Conservation (phyloP, 1,140 invertebrate species). For the Trichonephila inaurata region DNA sequence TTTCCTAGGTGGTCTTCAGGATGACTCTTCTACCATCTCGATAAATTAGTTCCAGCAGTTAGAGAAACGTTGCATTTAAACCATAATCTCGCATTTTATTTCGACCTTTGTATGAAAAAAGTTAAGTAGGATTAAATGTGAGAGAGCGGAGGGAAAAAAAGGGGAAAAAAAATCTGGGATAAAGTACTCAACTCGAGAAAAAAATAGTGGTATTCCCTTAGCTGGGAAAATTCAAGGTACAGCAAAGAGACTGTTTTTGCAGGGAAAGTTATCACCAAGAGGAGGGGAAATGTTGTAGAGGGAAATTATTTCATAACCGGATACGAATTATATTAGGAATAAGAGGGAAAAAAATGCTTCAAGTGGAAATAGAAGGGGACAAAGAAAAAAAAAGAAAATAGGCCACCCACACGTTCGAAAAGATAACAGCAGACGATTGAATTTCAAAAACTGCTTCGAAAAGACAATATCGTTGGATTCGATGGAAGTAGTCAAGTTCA, state of each 20-base stretch:
- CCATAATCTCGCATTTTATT: neutral
- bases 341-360: neutral
- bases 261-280: neutral
- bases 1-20: neutral
- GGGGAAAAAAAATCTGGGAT: neutral
- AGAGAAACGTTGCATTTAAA: neutral
- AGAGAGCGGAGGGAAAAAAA: neutral
- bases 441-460: conserved; percentile 42
- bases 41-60: conserved; percentile 33
- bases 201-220: neutral
- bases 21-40: neutral
- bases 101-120: neutral
- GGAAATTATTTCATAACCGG: conserved; percentile 44
- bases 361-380: neutral
- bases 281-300: neutral
- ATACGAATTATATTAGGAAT: conserved; percentile 21
- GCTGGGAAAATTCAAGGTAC: neutral
- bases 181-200: neutral
- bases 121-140: conserved; percentile 1
- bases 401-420: conserved; percentile 27
- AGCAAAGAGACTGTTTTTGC: neutral
- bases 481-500: neutral
- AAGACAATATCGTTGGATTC: conserved; percentile 32
- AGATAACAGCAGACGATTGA: conserved; percentile 24
- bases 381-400: conserved; percentile 29